phyloP scores from a whole-genome alignment of 92 coral and sea anemone species.

The Paramuricea clavata region DNA sequence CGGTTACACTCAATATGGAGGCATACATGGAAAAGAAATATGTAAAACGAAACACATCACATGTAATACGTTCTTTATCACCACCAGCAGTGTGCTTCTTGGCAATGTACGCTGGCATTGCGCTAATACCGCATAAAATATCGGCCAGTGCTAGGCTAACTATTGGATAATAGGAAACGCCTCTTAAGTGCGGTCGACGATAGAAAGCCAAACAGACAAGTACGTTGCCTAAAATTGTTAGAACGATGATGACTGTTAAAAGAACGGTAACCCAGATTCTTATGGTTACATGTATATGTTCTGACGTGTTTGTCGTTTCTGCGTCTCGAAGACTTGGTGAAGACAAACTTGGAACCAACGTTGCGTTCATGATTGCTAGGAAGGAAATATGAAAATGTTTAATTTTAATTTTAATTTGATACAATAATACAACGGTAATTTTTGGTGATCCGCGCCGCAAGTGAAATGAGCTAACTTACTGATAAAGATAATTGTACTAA shows the following conservation, averaged over 20 bases:
- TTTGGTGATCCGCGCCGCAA: no score
- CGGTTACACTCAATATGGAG: conserved; percentile 86
- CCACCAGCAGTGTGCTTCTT: conserved; percentile 75
- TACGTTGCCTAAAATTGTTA: conserved; percentile 85
- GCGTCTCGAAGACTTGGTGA: neutral
- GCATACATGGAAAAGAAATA: conserved; percentile 93
- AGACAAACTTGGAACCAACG: neutral
- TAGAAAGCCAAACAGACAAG: conserved; percentile 84
- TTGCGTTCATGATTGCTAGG: neutral
- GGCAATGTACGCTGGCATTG: conserved; percentile 93
- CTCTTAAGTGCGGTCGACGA: conserved; percentile 79
- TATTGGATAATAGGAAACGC: conserved; percentile 83
- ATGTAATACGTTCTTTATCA: conserved; percentile 37
- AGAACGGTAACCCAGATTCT: conserved; percentile 26
- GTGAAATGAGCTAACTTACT: no score
- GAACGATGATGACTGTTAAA: conserved; percentile 69
- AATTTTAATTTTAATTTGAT: no score
- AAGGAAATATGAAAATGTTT: neutral
- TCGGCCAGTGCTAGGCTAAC: conserved; percentile 92
- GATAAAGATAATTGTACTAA: no score
- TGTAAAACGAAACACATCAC: conserved; percentile 80
- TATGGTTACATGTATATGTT: neutral
- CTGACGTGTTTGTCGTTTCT: neutral
- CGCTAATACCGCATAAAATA: conserved; percentile 85
- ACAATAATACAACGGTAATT: no score